These are phyloP conservation scores for Drosophila erecta DNA, from an alignment of 1,140 invertebrate genomes.

Conservation along the genomic window DNA sequence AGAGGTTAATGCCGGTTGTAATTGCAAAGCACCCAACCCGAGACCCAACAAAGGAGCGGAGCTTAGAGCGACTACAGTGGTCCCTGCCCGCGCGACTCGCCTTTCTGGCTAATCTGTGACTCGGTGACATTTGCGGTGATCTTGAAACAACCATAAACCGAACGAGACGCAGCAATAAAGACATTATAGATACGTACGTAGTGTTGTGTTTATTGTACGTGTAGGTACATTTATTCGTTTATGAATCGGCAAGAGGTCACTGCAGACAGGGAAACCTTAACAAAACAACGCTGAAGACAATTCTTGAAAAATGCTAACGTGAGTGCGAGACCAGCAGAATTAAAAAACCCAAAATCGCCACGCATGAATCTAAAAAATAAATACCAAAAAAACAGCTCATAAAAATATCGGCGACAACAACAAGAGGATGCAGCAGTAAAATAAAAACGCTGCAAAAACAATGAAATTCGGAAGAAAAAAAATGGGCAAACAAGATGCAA, in stretches of 20 bases:
- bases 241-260: constrained; percentile 37
- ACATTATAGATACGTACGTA: constrained; percentile 24
- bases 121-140: constrained; percentile 32
- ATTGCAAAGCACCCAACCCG: constrained; percentile 31
- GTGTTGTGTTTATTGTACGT: not conserved
- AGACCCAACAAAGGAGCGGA: not conserved
- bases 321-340: constrained; percentile 70
- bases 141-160: constrained; percentile 32
- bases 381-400: constrained; percentile 5
- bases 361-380: constrained; percentile 47
- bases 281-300: constrained; percentile 42
- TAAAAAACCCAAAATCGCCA: constrained; percentile 66
- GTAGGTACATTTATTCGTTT: constrained; percentile 21
- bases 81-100: not conserved
- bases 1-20: constrained; percentile 46
- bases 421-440: constrained; percentile 44
- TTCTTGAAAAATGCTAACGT: constrained; percentile 45
- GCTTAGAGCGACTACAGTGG: not conserved
- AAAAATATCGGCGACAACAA: constrained; percentile 19
- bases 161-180: constrained; percentile 12
- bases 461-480: constrained; percentile 9
- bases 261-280: constrained; percentile 33
- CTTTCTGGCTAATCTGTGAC: constrained; percentile 23
- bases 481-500: constrained; percentile 32
- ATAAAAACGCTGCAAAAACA: constrained; percentile 37